Conservation (phyloP, 2,888 invertebrate species). For the Chymomyza procnemis region DNA sequence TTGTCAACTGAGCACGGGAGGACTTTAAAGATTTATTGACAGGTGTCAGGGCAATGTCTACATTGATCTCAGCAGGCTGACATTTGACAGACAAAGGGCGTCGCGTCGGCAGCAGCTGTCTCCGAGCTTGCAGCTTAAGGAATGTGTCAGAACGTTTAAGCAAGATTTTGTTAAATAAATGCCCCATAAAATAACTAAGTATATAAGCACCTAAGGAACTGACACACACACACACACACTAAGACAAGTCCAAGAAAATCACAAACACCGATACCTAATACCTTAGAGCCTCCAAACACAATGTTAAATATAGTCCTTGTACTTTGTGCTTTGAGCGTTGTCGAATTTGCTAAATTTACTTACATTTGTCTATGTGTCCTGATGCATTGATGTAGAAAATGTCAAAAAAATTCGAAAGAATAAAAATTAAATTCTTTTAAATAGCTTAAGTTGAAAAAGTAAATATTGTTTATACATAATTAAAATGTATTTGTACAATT, state of each 20-base stretch:
- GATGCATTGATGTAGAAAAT: neutral
- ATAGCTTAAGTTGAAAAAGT: slow-evolving; percentile 3
- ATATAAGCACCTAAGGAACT: neutral
- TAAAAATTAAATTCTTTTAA: no score
- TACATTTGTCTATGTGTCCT: neutral
- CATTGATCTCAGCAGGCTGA: neutral
- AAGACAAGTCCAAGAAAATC: neutral
- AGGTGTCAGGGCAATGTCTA: neutral
- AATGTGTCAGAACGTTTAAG: neutral
- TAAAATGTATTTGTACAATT: slow-evolving; percentile 52
- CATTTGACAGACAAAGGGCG: neutral
- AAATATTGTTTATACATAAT: slow-evolving; percentile 23
- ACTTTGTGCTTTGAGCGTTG: slow-evolving; percentile 26
- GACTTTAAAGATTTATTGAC: neutral
- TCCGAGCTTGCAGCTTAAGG: neutral
- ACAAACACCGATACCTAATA: neutral
- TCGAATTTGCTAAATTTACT: slow-evolving; percentile 1
- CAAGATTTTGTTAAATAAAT: neutral
- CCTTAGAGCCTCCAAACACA: neutral
- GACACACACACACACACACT: neutral
- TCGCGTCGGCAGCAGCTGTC: neutral
- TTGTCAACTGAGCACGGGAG: neutral
- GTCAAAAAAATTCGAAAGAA: neutral
- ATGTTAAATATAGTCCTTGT: neutral
- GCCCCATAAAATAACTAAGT: neutral